Base-by-base conservation (phyloP, 1,140 invertebrate genomes). In the Apolygus lucorum region DNA sequence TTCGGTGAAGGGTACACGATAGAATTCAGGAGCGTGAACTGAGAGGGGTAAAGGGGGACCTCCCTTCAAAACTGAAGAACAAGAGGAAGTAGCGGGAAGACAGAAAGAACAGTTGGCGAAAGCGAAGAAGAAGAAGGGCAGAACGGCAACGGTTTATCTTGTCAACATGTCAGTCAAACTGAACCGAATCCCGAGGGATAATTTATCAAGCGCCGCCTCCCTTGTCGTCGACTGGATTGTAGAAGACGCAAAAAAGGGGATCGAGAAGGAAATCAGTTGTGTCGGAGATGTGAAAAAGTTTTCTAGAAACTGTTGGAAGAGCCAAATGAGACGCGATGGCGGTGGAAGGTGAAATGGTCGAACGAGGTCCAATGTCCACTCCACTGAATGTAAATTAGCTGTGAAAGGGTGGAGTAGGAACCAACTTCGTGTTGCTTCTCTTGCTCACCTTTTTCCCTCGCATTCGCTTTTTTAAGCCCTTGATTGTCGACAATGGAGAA, bases 141-240 rank as follows among this genome's bases (percentile, higher is more conserved):
- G 34, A 49, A 49, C 8, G 8, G 34, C 34, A 59, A 59, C 54
- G 54, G 54, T 59, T 59, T 59, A 59, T 59, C 54, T 59, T 59
- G 54, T 59, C 54, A 59, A 59, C 54, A 59, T 59, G 54, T 59
- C 54, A 59, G 54, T 59, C 54, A 59, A 59, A 59, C 54, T 59
- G 4, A 59, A 59, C 54, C 22, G 54, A 59, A 59, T 59, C 54
- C 54, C 54, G 13, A 4, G 54, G 54, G 54, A 59, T 24, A 59
- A 59, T 59, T 59, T 59, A 59, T 59, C 54, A 59, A 59, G 54
- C 54, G 11, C 54, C 22, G 11, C 22, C 22, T 59, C 22, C 22
- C 11, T 22, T 22, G 11, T 59, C 22, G 11, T 59, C 22, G 54
- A 17, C 22, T 59, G 54, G 22, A 59, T 13, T 59, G 54, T 59